These are phyloP conservation scores for Stegostoma tigrinum DNA, from an alignment of 2,113 vertebrate genomes.

Conservation along the genomic window DNA sequence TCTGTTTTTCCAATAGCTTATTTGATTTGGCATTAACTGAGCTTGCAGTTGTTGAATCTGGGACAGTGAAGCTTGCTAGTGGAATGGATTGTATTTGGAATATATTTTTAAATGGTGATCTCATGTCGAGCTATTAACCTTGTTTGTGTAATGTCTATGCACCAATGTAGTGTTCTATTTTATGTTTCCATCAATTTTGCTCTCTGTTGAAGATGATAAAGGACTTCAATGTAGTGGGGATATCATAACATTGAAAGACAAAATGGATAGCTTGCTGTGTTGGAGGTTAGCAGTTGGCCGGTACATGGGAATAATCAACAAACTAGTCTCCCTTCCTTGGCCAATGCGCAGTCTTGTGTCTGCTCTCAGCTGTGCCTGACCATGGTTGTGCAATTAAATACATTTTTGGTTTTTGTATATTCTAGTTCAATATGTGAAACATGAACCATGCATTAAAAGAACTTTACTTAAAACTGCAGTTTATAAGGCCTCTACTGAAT, in stretches of 20 bases:
- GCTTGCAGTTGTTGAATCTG: conserved; percentile 16
- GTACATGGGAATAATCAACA: neutral
- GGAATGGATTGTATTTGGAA: conserved; percentile 20
- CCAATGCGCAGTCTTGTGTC: neutral
- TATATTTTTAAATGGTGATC: conserved; percentile 33
- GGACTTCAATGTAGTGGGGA: neutral
- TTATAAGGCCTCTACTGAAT: neutral
- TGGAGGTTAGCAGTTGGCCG: neutral
- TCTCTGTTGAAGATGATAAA: neutral
- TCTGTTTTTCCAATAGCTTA: conserved; percentile 8
- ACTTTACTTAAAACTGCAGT: neutral
- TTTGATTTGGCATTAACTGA: conserved; percentile 21
- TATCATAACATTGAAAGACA: neutral
- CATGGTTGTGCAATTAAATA: neutral
- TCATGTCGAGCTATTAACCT: conserved; percentile 25
- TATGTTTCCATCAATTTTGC: neutral
- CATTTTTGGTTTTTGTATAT: neutral
- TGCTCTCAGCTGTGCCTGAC: neutral
- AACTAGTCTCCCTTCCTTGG: neutral
- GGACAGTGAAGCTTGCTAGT: conserved; percentile 17
- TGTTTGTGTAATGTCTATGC: conserved; percentile 32
- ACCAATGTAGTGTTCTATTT: neutral
- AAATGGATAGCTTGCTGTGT: neutral
- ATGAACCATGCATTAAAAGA: neutral
- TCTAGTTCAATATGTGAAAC: neutral